These are phyloP conservation scores for Suillia variegata DNA, from an alignment of 2,888 invertebrate species.

Conservation along the genomic window DNA sequence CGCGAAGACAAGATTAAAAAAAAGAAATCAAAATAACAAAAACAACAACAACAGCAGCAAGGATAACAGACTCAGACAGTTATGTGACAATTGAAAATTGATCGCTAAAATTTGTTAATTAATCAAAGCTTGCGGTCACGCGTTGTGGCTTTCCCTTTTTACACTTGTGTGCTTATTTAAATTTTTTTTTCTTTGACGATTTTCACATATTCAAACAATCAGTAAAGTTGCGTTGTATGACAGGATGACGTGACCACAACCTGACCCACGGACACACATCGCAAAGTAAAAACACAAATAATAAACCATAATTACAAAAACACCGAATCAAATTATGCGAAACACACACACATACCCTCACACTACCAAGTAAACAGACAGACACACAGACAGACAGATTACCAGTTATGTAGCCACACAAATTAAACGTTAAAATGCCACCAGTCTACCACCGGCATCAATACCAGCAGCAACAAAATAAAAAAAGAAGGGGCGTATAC, in stretches of 20 bases:
- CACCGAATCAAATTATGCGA: conserved; percentile 19
- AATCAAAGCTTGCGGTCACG: too few species aligned
- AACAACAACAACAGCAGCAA: too few species aligned
- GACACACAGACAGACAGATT: neutral
- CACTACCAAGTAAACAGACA: conserved; percentile 2
- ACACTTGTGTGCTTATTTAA: too few species aligned
- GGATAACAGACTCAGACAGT: neutral
- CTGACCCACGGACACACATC: neutral
- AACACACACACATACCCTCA: conserved; percentile 12
- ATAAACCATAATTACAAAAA: conserved; percentile 17
- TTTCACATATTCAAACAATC: too few species aligned
- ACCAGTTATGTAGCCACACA: neutral
- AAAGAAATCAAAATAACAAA: neutral
- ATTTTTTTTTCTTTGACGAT: too few species aligned
- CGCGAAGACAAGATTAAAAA: too few species aligned
- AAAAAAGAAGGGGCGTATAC: too few species aligned
- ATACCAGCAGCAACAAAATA: neutral
- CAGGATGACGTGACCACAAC: too few species aligned
- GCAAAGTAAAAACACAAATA: neutral
- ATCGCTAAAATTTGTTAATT: neutral
- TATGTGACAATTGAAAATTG: neutral
- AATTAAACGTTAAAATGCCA: neutral
- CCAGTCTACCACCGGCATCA: neutral
- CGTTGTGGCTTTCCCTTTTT: too few species aligned
- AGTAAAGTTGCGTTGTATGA: too few species aligned